phyloP scores from a whole-genome alignment of 2,113 vertebrate species.

The Speoplatyrhinus poulsoni region DNA sequence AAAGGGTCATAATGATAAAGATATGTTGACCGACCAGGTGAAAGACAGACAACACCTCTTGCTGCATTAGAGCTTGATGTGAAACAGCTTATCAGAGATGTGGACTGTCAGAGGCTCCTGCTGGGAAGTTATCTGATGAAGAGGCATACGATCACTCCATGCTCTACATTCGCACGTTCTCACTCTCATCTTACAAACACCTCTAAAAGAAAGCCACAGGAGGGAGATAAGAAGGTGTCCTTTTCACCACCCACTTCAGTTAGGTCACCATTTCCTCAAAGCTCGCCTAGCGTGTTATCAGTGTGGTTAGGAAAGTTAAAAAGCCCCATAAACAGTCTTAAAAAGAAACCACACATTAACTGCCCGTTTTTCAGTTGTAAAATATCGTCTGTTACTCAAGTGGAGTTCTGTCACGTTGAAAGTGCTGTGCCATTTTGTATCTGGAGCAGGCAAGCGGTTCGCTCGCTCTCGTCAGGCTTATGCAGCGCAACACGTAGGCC shows the following conservation, averaged over 20 bases:
- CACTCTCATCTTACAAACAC: constrained; percentile 27
- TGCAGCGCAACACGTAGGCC: constrained; percentile 62
- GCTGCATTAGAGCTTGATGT: constrained; percentile 6
- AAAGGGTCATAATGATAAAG: neutral
- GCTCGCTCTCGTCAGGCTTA: constrained; percentile 69
- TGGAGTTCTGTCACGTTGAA: constrained; percentile 58
- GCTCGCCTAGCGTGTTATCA: constrained; percentile 47
- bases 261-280: constrained; percentile 55
- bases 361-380: constrained; percentile 45
- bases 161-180: constrained; percentile 48
- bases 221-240: constrained; percentile 56
- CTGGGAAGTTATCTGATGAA: constrained; percentile 42
- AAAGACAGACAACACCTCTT: neutral
- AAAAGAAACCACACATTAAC: constrained; percentile 60
- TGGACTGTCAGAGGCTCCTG: neutral
- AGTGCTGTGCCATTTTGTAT: constrained; percentile 69
- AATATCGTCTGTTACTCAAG: constrained; percentile 60
- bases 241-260: constrained; percentile 50
- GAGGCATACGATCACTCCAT: constrained; percentile 38
- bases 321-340: constrained; percentile 40
- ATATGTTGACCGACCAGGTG: neutral
- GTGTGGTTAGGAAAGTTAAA: constrained; percentile 56
- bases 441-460: constrained; percentile 55
- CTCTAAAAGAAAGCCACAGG: constrained; percentile 56
- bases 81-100: constrained; percentile 9